A percentile compares a stretch with the other conserved stretches of the same genome.
Conservation (phyloP, 2,888 invertebrate genomes). For the Cheilosia grossa region DNA sequence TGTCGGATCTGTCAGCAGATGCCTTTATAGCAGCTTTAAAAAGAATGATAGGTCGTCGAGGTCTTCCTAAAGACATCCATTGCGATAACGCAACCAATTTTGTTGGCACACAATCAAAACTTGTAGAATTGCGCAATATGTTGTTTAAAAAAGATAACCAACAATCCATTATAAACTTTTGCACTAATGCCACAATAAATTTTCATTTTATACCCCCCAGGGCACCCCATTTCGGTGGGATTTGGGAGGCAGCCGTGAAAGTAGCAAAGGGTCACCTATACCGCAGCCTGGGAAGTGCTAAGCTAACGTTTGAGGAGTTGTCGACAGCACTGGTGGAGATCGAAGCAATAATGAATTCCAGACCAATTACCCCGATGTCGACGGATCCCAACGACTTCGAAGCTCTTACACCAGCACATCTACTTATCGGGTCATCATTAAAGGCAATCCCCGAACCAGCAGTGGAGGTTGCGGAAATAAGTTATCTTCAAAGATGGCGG, state of each 20-base stretch:
- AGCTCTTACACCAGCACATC: background rate
- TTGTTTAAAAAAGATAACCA: constrained; percentile 6
- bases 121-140: background rate
- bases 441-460: too few relatives aligned
- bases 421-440: background rate
- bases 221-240: background rate
- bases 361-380: too few relatives aligned
- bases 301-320: background rate
- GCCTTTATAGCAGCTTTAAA: background rate
- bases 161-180: background rate
- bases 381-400: background rate
- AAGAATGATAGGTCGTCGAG: background rate
- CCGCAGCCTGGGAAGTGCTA: background rate
- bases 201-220: constrained; percentile 2
- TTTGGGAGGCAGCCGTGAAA: background rate
- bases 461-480: too few relatives aligned
- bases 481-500: too few relatives aligned
- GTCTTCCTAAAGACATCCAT: background rate
- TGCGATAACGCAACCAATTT: constrained; percentile 9
- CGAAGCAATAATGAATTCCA: too few relatives aligned
- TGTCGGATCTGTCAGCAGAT: background rate
- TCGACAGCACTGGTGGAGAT: background rate
- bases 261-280: background rate
- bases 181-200: background rate
- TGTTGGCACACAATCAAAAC: constrained; percentile 3